A percentile compares a stretch with the other conserved stretches of the same genome.
These are phyloP conservation scores for Limnothrissa miodon DNA, from an alignment of 2,113 vertebrate genomes.

Conservation along the genomic window DNA sequence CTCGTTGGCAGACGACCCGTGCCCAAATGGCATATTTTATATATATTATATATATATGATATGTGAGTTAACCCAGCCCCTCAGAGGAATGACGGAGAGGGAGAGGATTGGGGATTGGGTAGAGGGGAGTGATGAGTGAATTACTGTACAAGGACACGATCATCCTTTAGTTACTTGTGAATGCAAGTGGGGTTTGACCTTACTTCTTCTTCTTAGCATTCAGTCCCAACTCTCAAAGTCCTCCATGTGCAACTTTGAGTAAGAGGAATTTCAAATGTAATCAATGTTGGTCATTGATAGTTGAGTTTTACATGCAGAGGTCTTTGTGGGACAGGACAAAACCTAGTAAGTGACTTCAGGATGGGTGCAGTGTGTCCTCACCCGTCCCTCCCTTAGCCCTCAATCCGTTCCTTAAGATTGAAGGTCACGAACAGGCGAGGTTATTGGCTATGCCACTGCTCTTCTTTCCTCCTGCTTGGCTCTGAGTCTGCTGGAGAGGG, in stretches of 20 bases:
- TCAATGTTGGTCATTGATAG: not conserved
- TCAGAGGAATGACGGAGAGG: constrained; percentile 58
- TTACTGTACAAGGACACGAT: not conserved
- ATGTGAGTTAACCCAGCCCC: constrained; percentile 80
- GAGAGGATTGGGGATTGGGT: constrained; percentile 50
- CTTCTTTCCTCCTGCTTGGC: constrained; percentile 64
- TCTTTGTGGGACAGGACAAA: not conserved
- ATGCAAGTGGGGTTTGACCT: not conserved
- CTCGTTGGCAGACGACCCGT: constrained; percentile 62
- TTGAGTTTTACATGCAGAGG: not conserved
- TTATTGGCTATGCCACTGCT: constrained; percentile 54
- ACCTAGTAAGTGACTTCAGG: not conserved
- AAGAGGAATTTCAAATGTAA: not conserved
- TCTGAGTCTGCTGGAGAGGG: constrained; percentile 65
- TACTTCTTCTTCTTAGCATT: not conserved
- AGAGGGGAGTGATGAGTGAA: not conserved
- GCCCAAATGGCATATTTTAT: constrained; percentile 77
- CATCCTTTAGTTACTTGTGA: not conserved
- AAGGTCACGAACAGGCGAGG: constrained; percentile 51
- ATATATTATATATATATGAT: constrained; percentile 84
- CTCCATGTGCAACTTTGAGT: not conserved
- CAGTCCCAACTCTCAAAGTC: not conserved
- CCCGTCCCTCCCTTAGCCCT: not conserved
- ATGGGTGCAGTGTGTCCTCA: not conserved
- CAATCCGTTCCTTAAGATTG: constrained; percentile 32